These are phyloP conservation scores for Acronicta leporina DNA, from an alignment of 2,888 invertebrate species.

Conservation along the genomic window DNA sequence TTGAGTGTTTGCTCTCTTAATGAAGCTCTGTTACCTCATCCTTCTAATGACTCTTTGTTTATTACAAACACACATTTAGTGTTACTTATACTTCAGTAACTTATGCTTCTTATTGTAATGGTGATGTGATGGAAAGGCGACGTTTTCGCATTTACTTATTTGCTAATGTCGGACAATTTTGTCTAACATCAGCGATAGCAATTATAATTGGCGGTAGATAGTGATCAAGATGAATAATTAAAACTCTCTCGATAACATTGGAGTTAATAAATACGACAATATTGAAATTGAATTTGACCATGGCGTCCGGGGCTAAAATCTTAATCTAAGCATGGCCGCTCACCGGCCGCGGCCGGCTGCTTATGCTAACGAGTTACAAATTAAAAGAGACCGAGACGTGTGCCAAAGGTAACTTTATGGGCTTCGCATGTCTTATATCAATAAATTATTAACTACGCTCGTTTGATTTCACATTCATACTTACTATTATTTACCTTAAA, in stretches of 20 bases:
- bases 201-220: constrained; percentile 59
- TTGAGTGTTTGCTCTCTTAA: constrained; percentile 82
- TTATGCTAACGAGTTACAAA: constrained; percentile 87
- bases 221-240: constrained; percentile 64
- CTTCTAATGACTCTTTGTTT: constrained; percentile 67
- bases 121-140: background rate
- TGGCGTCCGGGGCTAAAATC: constrained; percentile 74
- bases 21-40: constrained; percentile 78
- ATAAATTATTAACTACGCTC: constrained; percentile 88
- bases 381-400: constrained; percentile 87
- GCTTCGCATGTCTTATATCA: constrained; percentile 89
- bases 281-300: constrained; percentile 64
- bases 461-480: constrained; percentile 85
- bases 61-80: constrained; percentile 52
- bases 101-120: constrained; percentile 18
- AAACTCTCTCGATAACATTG: constrained; percentile 61
- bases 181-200: constrained; percentile 20
- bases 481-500: constrained; percentile 73
- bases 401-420: constrained; percentile 88
- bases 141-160: constrained; percentile 5
- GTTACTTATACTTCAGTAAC: constrained; percentile 26
- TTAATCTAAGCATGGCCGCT: constrained; percentile 75
- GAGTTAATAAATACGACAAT: constrained; percentile 64
- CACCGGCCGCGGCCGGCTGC: constrained; percentile 62
- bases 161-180: constrained; percentile 3